Base-by-base conservation (phyloP, 1,140 invertebrate species). In the Atta colombica region DNA sequence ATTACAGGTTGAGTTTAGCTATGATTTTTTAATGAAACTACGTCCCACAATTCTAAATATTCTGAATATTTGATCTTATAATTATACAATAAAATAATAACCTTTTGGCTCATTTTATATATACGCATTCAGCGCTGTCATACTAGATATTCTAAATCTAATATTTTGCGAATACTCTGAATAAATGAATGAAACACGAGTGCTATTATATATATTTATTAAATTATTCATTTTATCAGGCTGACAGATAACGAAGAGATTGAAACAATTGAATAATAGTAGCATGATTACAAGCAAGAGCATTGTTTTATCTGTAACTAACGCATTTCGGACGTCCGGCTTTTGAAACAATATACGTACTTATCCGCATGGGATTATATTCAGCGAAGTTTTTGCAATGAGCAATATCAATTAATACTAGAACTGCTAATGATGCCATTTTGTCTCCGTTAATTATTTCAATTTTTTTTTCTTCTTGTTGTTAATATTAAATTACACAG, bases 191-290 rank as follows among this genome's bases (percentile, higher is more conserved):
- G 72, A 63, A 65, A 65, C 21, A 65, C 58, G 55, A 85, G 58
- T 39, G 82, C 60, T 77, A 7, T 39, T 39, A 39, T 8, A 39
- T 39, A 45, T 10, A 65, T 85, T 39, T 66, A 39, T 84, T 61
- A 74, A 84, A 84, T 84, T 84, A 74, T 74, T 84, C 74, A 53
- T 85, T 53, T 77, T 65, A 10, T 65, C 74, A 58, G 31, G 25
- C 25, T 74, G 78, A 72, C 68, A 49, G 68, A 82, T 82, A 74
- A 82, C 80, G 25, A 74, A 82, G 53, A 82, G 68, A 74, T 60
- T 82, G 80, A 82, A 82, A 82, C 53, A 82, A 72, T 82, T 74
- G 80, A 82, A 74, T 82, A 82, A 81, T 81, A 60, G 69, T 49
- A 49, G 80, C 7, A 60, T 61, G 55, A 74, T 25, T 35, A 28